Conservation (phyloP, 2,113 vertebrate species). For the Gila orcuttii region DNA sequence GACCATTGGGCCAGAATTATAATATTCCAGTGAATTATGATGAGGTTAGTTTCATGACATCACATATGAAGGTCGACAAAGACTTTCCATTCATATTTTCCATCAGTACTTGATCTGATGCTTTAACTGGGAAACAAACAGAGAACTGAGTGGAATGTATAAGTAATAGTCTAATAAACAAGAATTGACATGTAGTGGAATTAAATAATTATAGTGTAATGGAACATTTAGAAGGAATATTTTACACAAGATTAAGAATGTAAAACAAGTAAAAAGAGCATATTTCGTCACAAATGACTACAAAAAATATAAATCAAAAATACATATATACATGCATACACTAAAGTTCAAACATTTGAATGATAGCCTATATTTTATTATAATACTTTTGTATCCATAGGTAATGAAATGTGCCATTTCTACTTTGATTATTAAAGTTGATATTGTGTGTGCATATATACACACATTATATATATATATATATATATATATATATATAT, state of each 20-base stretch:
- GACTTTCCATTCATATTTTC: conserved; percentile 13
- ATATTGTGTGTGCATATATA: too few relatives aligned
- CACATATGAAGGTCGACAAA: neutral
- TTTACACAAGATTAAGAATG: neutral
- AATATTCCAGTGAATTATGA: neutral
- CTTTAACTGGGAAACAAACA: neutral
- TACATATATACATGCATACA: too few relatives aligned
- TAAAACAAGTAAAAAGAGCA: neutral
- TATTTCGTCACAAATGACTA: neutral
- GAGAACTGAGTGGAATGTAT: neutral
- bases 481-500: too few relatives aligned
- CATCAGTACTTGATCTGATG: neutral
- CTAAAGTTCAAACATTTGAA: too few relatives aligned
- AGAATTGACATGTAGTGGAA: neutral
- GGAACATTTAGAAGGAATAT: neutral
- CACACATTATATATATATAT: too few relatives aligned
- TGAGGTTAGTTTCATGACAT: neutral
- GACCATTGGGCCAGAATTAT: neutral
- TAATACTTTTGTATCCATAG: too few relatives aligned
- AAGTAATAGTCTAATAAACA: conserved; percentile 8
- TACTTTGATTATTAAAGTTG: too few relatives aligned
- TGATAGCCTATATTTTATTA: too few relatives aligned
- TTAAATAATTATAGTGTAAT: neutral
- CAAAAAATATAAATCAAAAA: neutral
- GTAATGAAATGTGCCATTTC: too few relatives aligned